phyloP scores from a whole-genome alignment of 2,888 invertebrate species.

The Gortyna flavago region DNA sequence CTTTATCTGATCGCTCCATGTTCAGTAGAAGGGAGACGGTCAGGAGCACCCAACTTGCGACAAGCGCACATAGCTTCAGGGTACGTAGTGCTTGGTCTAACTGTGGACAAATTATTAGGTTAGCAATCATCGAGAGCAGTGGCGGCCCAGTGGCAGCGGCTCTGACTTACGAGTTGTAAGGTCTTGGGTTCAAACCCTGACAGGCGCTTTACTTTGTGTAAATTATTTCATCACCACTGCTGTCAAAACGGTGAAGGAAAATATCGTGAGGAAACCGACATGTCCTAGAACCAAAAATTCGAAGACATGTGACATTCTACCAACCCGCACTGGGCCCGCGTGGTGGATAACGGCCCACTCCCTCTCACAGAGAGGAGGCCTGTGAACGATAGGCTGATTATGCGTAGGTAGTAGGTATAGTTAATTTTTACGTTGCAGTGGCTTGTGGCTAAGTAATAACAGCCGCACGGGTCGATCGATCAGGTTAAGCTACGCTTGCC shows the following conservation, averaged over 20 bases:
- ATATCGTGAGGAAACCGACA: not conserved
- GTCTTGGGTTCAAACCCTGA: not conserved
- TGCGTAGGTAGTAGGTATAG: not conserved
- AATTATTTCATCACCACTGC: not conserved
- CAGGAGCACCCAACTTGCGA: constrained; percentile 92
- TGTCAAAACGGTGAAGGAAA: not conserved
- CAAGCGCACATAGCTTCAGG: constrained; percentile 82
- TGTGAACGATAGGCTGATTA: not conserved
- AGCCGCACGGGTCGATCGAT: no score
- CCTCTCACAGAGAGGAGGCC: not conserved
- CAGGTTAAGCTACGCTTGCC: no score
- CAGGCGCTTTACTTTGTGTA: not conserved
- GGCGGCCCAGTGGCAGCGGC: not conserved
- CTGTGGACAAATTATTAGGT: constrained; percentile 62
- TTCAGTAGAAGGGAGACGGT: constrained; percentile 92
- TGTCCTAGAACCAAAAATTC: not conserved
- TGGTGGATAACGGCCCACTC: not conserved
- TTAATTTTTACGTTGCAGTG: no score
- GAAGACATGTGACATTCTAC: not conserved
- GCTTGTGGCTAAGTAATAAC: no score
- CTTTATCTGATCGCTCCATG: constrained; percentile 91
- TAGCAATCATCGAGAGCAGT: not conserved
- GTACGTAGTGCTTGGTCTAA: constrained; percentile 71
- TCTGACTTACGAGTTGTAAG: not conserved
- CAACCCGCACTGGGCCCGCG: not conserved